Evolutionary conservation across 2,113 vertebrate species (phyloP).

Genomic region (Saccopteryx leptura): DNA sequence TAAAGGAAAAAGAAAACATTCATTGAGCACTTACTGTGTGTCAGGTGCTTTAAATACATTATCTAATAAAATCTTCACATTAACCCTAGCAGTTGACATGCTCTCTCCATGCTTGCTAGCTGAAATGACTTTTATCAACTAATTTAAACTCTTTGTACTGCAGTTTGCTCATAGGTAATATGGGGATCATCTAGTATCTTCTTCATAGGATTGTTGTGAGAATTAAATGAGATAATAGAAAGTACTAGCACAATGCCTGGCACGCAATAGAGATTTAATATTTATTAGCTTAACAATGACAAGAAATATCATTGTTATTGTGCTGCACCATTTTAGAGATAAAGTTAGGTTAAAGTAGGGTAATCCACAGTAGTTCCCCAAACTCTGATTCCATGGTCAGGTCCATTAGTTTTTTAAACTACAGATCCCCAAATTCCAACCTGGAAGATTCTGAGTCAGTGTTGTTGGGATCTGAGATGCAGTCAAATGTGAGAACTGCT

Average conservation of each 20-base stretch:
- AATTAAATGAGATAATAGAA: neutral
- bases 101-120: neutral
- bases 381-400: neutral
- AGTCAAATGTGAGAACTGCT: slow-evolving; percentile 12
- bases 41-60: neutral
- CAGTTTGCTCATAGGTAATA: slow-evolving; percentile 14
- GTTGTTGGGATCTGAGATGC: neutral
- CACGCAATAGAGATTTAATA: neutral
- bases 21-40: neutral
- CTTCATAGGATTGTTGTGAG: neutral
- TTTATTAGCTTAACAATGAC: neutral
- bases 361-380: neutral
- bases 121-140: neutral
- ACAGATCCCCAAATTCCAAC: neutral
- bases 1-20: neutral
- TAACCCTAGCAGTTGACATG: neutral
- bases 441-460: slow-evolving; percentile 40
- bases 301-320: neutral
- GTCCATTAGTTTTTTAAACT: neutral
- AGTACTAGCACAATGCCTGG: neutral
- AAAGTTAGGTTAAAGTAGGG: neutral
- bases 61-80: slow-evolving; percentile 26
- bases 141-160: neutral
- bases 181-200: neutral
- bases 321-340: slow-evolving; percentile 8